Percentiles rank a stretch among this genome's conserved stretches.
Conservation (phyloP, 1,140 invertebrate genomes). For the Drosophila fuyamai region DNA sequence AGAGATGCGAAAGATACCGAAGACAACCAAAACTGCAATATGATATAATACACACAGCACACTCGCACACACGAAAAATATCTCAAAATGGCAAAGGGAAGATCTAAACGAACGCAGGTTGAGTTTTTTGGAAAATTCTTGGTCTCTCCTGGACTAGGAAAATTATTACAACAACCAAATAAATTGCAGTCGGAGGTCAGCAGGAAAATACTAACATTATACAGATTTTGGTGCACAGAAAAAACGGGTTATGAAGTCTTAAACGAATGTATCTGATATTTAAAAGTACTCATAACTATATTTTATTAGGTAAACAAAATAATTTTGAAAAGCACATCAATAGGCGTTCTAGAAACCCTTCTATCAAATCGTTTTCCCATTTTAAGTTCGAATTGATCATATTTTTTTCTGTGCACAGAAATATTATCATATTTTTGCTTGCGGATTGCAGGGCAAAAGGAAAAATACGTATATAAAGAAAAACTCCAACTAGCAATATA, state of each 20-base stretch:
- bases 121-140: constrained; percentile 3
- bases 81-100: constrained; percentile 27
- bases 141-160: background rate
- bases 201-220: background rate
- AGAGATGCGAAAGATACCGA: constrained; percentile 30
- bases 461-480: background rate
- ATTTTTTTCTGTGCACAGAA: background rate
- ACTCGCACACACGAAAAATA: constrained; percentile 4
- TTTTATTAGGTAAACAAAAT: too few species aligned
- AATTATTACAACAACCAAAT: constrained; percentile 1
- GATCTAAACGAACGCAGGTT: background rate
- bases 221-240: too few species aligned
- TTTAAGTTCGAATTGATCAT: background rate
- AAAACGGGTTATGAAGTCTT: too few species aligned
- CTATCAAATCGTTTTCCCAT: too few species aligned
- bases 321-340: too few species aligned
- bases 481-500: constrained; percentile 1
- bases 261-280: too few species aligned
- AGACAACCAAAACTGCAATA: constrained; percentile 29
- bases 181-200: background rate
- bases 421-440: constrained; percentile 17
- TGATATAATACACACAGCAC: constrained; percentile 14
- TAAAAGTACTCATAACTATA: too few species aligned
- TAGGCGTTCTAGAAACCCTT: too few species aligned
- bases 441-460: background rate